Conservation (phyloP, 2,113 vertebrate genomes). For the Cololabis saira region DNA sequence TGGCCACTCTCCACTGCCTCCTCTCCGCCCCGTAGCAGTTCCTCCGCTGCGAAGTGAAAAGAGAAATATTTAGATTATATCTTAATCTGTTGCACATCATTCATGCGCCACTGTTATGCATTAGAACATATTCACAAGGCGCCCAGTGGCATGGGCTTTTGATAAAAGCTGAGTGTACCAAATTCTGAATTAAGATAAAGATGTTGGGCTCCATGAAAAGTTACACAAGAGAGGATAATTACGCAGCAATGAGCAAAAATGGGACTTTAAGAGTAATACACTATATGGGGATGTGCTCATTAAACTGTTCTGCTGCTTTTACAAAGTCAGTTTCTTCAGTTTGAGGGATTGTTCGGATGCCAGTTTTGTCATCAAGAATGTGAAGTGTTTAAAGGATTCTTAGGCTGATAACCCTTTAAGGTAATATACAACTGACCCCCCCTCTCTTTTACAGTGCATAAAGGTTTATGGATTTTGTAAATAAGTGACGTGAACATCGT, state of each 20-base stretch:
- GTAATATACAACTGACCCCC: neutral
- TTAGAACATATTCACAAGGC: slow-evolving; percentile 49
- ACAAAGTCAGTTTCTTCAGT: slow-evolving; percentile 21
- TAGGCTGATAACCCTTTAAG: neutral
- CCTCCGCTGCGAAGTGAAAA: slow-evolving; percentile 44
- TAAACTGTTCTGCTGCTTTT: slow-evolving; percentile 2
- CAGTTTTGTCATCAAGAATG: neutral
- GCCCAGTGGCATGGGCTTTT: slow-evolving; percentile 31
- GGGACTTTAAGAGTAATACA: slow-evolving; percentile 22
- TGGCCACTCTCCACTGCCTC: slow-evolving; percentile 60
- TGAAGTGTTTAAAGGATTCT: slow-evolving; percentile 1
- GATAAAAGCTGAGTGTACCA: slow-evolving; percentile 35
- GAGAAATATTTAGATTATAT: slow-evolving; percentile 44
- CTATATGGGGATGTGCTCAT: neutral
- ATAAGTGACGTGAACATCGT: neutral
- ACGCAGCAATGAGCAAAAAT: slow-evolving; percentile 46
- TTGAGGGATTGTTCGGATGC: slow-evolving; percentile 12
- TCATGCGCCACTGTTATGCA: slow-evolving; percentile 62
- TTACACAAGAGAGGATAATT: slow-evolving; percentile 38
- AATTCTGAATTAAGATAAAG: slow-evolving; percentile 46
- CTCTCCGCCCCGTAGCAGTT: slow-evolving; percentile 36
- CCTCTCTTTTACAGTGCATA: neutral
- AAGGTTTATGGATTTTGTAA: neutral
- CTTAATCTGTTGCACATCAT: slow-evolving; percentile 62
- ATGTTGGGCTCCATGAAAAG: slow-evolving; percentile 42